A percentile compares a stretch with the other conserved stretches of the same genome.
phyloP scores from a whole-genome alignment of 2,797 vertebrate genomes.

The Apodemus agrarius region DNA sequence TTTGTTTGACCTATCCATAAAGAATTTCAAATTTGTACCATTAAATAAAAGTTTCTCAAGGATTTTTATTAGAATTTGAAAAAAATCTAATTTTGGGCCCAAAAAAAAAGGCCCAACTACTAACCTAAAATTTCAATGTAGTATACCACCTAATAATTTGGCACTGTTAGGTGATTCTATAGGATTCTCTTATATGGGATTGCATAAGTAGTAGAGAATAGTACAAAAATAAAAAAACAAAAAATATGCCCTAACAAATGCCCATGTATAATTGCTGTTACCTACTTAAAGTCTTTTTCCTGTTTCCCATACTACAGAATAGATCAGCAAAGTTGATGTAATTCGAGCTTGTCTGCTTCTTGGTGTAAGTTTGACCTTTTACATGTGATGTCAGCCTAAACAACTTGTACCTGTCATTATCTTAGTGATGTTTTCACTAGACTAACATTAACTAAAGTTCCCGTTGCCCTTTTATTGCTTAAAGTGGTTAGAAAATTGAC shows the following conservation, averaged over 20 bases:
- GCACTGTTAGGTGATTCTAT: background rate
- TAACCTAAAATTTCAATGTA: slow-evolving; percentile 15
- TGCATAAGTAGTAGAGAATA: background rate
- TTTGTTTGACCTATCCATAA: slow-evolving; percentile 24
- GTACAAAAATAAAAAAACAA: background rate
- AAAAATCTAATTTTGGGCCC: too few species aligned
- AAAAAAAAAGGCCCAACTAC: background rate
- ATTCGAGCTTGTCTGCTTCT: slow-evolving; percentile 49
- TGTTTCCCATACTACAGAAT: slow-evolving; percentile 47
- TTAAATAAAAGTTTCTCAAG: slow-evolving; percentile 33
- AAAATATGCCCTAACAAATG: background rate
- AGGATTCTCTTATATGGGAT: background rate
- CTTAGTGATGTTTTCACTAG: slow-evolving; percentile 32
- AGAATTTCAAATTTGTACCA: slow-evolving; percentile 27
- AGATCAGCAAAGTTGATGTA: slow-evolving; percentile 25
- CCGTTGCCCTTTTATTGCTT: slow-evolving; percentile 40
- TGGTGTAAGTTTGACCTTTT: slow-evolving; percentile 39
- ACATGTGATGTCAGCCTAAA: background rate
- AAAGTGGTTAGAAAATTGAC: slow-evolving; percentile 39
- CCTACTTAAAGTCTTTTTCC: background rate
- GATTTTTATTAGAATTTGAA: slow-evolving; percentile 37
- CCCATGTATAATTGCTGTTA: slow-evolving; percentile 46
- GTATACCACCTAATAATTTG: background rate
- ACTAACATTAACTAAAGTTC: slow-evolving; percentile 21
- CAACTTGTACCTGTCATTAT: background rate